Base-by-base conservation (phyloP, 2,888 invertebrate species). In the Drosophila planitibia region DNA sequence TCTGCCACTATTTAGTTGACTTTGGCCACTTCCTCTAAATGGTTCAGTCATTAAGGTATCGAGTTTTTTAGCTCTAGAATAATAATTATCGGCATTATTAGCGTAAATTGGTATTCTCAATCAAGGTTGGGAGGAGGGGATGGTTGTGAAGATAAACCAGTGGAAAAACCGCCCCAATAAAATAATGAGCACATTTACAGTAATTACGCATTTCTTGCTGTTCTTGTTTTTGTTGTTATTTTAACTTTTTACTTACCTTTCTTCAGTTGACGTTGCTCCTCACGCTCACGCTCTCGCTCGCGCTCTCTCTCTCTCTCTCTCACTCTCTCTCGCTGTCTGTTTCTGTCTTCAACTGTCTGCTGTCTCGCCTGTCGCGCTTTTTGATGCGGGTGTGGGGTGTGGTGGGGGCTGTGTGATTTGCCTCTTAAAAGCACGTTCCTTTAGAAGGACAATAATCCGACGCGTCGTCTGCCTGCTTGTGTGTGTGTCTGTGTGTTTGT, bases 381-480 rank as follows among this genome's bases (percentile, higher is more conserved):
- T 61, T 54, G 30, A 30, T 19, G 30, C 25, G 19, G 57, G 32
- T 19, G 39, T 32, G 53, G 47, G 10, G 16, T 51, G 14, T n/a
- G n/a, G 4, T 6, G 30, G 53, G 28, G 22, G 37, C 14, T 61
- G 22, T 75, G 60, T 53, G 64, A 59, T 80, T 70, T 71, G 55
- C 69, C 62, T 82, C 78, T 47, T 77, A 73, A 80, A 82, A 80
- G 80, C 80, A 82, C 83, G 80, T 83, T 83, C 83, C 83, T 79
- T 69, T 59, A 66, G 41, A 62, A 81, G 81, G 83, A 81, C 76
- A 80, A 80, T 83, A 81, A 81, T 81, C 81, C 81, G 70, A 68
- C 74, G 79, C 82, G 82, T 79, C 73, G 82, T 55, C 60, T 62
- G 28, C 32, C 53, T 59, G 25, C 22, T 52, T 79, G n/a, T 54